Conservation (phyloP, 2,888 invertebrate genomes). For the Thecocarcelia acutangulata region DNA sequence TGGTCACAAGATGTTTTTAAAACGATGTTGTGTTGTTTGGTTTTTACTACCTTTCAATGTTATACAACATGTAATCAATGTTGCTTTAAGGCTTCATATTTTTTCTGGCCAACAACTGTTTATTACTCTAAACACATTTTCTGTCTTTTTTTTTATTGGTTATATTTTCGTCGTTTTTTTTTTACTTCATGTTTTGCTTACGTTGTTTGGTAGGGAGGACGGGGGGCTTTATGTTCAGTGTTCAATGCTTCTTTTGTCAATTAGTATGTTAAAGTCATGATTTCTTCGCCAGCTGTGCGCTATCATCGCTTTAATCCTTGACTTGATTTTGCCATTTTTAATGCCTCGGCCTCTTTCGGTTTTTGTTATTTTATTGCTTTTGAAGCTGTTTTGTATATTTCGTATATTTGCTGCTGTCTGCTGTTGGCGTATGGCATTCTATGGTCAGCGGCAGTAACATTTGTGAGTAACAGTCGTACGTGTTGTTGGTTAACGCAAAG, state of each 20-base stretch:
- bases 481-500: slow-evolving; percentile 6
- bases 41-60: slow-evolving; percentile 17
- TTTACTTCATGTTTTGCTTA: neutral
- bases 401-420: neutral
- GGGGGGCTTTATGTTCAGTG: slow-evolving; percentile 2
- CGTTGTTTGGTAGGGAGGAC: neutral
- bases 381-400: neutral
- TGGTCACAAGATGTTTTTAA: slow-evolving; percentile 39
- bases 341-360: slow-evolving; percentile 5
- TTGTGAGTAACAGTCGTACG: slow-evolving; percentile 15
- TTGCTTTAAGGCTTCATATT: neutral
- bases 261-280: slow-evolving; percentile 57
- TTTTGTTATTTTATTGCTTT: slow-evolving; percentile 36
- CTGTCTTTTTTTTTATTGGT: slow-evolving; percentile 33
- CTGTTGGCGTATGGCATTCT: neutral
- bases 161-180: too few species aligned
- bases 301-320: slow-evolving; percentile 63
- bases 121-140: slow-evolving; percentile 47
- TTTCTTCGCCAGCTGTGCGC: slow-evolving; percentile 61
- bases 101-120: slow-evolving; percentile 31
- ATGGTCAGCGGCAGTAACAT: slow-evolving; percentile 50
- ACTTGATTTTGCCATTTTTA: slow-evolving; percentile 54
- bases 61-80: neutral
- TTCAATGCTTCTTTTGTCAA: slow-evolving; percentile 27
- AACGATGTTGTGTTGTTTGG: slow-evolving; percentile 4